Evolutionary conservation across 2,888 invertebrate genomes (phyloP), one percentile per base, ranked within the genome.

Genomic region (Octonoba sinensis): DNA sequence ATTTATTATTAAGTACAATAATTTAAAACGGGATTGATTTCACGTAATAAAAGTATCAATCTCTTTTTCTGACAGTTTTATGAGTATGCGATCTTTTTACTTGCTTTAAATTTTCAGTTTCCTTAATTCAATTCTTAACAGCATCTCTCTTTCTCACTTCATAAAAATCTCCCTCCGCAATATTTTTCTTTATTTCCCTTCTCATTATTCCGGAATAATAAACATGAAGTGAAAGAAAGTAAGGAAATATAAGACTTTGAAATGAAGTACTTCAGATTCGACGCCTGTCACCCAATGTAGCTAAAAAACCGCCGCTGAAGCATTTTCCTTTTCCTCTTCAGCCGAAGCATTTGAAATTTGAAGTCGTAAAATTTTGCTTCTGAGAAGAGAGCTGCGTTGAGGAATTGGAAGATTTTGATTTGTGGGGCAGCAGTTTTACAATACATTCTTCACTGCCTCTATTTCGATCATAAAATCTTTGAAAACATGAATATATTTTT

Each of bases 151-250:
- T 56, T 56, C 27, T 20, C 69, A 69, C 69, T 69, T 56, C 57
- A 56, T 69, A 69, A 69, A 36, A 69, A 56, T 69, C 44, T 44
- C 36, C 27, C 54, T 49, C 49, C 24, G 36, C 22, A 18, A 51
- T 56, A 56, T 56, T 69, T 44, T 56, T 69, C 69, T 22, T 69
- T 51, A 44, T 54, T 22, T 15, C 46, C 16, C 56, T 44, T 46
- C 49, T 64, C 54, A 62, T 44, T 73, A 64, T 64, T 64, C 64
- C 44, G 36, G 64, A 73, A 56, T 64, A 62, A 60, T 71, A 60
- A 73, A 54, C 51, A 54, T 8, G 20, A 72, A 49, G 56, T 47
- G 54, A 73, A 36, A 36, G 36, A 36, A 36, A 73, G 27, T 36
- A 36, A 36, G 36, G 11, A 36, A 36, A 36, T 36, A 36, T 36